These are phyloP conservation scores for Napeogenes sylphis DNA, from an alignment of 2,888 invertebrate genomes.

Conservation along the genomic window DNA sequence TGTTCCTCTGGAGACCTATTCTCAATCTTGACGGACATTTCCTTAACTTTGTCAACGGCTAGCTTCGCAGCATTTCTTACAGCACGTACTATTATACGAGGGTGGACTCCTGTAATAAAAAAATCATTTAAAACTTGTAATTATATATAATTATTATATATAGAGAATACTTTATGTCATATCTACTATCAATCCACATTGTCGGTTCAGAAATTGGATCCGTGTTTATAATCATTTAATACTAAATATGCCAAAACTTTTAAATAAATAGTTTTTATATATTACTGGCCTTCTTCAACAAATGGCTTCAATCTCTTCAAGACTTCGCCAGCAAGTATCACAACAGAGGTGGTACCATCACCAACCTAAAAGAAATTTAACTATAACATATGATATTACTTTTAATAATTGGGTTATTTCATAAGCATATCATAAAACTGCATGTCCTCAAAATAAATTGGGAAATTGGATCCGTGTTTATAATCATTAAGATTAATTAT, in stretches of 20 bases:
- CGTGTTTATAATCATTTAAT: slow-evolving; percentile 34
- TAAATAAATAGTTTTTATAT: background rate
- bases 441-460: slow-evolving; percentile 42
- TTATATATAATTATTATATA: background rate
- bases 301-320: slow-evolving; percentile 96
- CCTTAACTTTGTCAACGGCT: slow-evolving; percentile 88
- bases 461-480: slow-evolving; percentile 67
- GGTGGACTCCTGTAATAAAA: slow-evolving; percentile 82
- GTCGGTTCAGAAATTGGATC: slow-evolving; percentile 35
- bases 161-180: slow-evolving; percentile 10
- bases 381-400: background rate
- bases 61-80: slow-evolving; percentile 90
- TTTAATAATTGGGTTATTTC: background rate
- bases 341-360: slow-evolving; percentile 99
- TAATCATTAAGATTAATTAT: slow-evolving; percentile 45
- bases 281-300: slow-evolving; percentile 88
- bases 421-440: slow-evolving; percentile 32
- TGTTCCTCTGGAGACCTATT: slow-evolving; percentile 79
- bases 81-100: slow-evolving; percentile 93
- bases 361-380: slow-evolving; percentile 84
- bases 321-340: slow-evolving; percentile 96
- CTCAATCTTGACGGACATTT: slow-evolving; percentile 88
- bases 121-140: background rate
- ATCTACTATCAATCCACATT: slow-evolving; percentile 28
- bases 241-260: too few relatives aligned